Percentiles rank a stretch among this genome's conserved stretches.
Evolutionary conservation across 2,797 vertebrate genomes (phyloP).

Genomic region (Borostomias antarcticus): DNA sequence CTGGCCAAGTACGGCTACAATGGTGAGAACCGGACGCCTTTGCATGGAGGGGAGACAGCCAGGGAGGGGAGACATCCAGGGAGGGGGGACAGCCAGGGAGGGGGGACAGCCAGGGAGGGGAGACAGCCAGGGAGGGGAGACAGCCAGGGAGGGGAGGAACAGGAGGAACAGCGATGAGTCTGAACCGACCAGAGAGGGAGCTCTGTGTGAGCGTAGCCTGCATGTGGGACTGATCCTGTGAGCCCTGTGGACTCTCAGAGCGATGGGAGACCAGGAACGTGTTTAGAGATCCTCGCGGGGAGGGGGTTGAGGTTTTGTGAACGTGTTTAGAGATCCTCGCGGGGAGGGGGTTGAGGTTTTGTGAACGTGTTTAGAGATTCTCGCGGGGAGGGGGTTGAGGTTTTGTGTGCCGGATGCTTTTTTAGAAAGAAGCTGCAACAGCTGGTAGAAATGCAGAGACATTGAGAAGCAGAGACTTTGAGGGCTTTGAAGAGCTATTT

Average conservation of each 20-base stretch:
- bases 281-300: background rate
- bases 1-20: constrained; percentile 86
- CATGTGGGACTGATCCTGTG: too few species aligned
- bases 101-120: background rate
- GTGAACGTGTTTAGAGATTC: too few species aligned
- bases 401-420: constrained; percentile 39
- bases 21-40: constrained; percentile 77
- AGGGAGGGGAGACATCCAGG: constrained; percentile 19
- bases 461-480: constrained; percentile 71
- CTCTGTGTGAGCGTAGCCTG: too few species aligned
- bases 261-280: background rate
- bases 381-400: background rate
- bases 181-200: too few species aligned
- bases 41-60: constrained; percentile 8
- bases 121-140: background rate
- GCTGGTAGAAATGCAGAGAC: constrained; percentile 72
- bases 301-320: background rate
- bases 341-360: constrained; percentile 19
- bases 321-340: too few species aligned
- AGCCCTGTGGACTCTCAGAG: background rate
- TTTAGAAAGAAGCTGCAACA: constrained; percentile 63
- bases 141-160: too few species aligned
- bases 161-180: background rate
- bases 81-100: constrained; percentile 15
- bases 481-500: constrained; percentile 75